Evolutionary conservation across 2,113 vertebrate species (phyloP).

Genomic region (Phyllostomus discolor): DNA sequence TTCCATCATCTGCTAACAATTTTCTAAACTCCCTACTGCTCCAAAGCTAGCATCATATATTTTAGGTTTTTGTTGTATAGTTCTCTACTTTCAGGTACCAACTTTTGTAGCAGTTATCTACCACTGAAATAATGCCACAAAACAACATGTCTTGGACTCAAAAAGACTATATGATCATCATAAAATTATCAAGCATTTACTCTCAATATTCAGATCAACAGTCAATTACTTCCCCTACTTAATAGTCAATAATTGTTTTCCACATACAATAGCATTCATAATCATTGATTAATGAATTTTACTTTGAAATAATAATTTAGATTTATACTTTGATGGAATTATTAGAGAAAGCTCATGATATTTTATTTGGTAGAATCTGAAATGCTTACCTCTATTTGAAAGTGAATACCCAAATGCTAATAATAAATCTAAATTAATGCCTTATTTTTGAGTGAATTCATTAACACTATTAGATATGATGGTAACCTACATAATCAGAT

Average conservation of each 20-base stretch:
- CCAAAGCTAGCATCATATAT: background rate
- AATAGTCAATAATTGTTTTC: background rate
- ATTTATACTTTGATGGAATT: background rate
- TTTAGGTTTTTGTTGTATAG: background rate
- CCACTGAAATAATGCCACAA: background rate
- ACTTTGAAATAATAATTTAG: conserved; percentile 13
- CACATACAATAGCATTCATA: background rate
- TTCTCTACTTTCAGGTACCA: background rate
- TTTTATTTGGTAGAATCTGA: background rate
- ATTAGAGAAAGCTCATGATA: background rate
- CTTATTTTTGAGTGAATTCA: background rate
- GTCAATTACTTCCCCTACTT: background rate
- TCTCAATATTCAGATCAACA: background rate
- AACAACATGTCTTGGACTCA: background rate
- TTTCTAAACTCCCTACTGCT: background rate
- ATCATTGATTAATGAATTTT: background rate
- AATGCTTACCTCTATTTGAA: background rate
- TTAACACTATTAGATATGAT: background rate
- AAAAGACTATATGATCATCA: background rate
- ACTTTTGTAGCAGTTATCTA: background rate
- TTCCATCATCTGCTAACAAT: background rate
- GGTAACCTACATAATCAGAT: background rate
- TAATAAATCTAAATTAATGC: background rate
- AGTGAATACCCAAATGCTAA: background rate
- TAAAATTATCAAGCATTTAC: background rate